These are phyloP conservation scores for Choristoneura fumiferana DNA, from an alignment of 1,140 invertebrate genomes.

Conservation along the genomic window DNA sequence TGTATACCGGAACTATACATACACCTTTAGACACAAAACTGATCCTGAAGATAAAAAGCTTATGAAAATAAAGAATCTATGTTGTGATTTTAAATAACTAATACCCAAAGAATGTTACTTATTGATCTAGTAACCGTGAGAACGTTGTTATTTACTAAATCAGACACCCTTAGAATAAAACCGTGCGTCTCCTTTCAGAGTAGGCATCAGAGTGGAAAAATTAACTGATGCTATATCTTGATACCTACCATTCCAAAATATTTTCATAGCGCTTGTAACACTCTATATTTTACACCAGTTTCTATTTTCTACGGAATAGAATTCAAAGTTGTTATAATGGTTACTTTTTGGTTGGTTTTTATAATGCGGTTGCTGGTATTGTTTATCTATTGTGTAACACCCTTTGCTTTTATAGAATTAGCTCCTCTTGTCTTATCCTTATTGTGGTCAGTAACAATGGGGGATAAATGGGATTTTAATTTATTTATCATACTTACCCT, in stretches of 20 bases:
- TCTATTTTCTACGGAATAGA: constrained; percentile 20
- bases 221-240: constrained; percentile 69
- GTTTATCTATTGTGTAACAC: constrained; percentile 48
- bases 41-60: too few species aligned
- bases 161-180: constrained; percentile 48
- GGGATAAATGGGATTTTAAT: constrained; percentile 54
- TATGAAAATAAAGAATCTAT: too few species aligned
- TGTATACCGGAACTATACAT: too few species aligned
- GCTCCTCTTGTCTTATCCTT: constrained; percentile 65
- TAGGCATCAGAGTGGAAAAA: constrained; percentile 68
- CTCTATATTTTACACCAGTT: neutral
- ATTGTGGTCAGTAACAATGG: constrained; percentile 65
- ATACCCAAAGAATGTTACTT: neutral
- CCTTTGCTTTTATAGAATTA: constrained; percentile 71
- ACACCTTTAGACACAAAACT: too few species aligned
- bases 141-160: constrained; percentile 39
- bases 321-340: constrained; percentile 21
- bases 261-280: constrained; percentile 26
- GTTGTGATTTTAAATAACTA: too few species aligned
- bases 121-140: constrained; percentile 55
- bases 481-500: constrained; percentile 34
- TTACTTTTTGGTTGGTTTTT: constrained; percentile 5
- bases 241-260: constrained; percentile 43
- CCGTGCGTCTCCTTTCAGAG: constrained; percentile 49
- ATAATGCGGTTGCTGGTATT: constrained; percentile 34